A percentile compares a stretch with the other conserved stretches of the same genome.
Conservation (phyloP, 2,113 vertebrate genomes). For the Protobothrops flavoviridis region DNA sequence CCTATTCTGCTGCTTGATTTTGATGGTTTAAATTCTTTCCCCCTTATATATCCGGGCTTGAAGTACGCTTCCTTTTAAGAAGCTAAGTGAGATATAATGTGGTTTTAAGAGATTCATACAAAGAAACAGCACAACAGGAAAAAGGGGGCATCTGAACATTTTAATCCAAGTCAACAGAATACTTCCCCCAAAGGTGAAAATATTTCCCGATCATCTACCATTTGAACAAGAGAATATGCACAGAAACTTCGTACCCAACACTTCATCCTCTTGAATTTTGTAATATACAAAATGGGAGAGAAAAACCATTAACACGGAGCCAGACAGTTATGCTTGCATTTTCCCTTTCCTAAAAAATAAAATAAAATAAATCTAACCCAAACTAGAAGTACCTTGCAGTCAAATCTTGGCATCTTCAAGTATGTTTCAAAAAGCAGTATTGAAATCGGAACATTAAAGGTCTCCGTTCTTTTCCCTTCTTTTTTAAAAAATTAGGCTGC, state of each 20-base stretch:
- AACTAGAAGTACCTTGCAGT: conserved; percentile 34
- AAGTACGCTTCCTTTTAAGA: background rate
- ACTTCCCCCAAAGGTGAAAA: conserved; percentile 74
- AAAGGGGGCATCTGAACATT: conserved; percentile 47
- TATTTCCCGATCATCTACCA: conserved; percentile 67
- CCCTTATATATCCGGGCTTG: background rate
- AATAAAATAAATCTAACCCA: conserved; percentile 29
- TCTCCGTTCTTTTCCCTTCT: conserved; percentile 9
- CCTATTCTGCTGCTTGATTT: background rate
- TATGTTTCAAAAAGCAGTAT: conserved; percentile 53
- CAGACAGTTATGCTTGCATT: background rate
- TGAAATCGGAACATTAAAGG: conserved; percentile 33
- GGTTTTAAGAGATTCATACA: background rate
- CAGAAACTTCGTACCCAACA: conserved; percentile 61
- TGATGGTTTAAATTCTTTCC: background rate
- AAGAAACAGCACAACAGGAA: conserved; percentile 28
- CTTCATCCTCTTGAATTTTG: conserved; percentile 58
- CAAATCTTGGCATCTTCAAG: conserved; percentile 55
- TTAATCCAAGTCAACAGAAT: conserved; percentile 72
- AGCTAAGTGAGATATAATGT: background rate
- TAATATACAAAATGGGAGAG: conserved; percentile 38
- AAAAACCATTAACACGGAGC: background rate
- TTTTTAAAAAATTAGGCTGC: background rate
- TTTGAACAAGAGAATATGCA: conserved; percentile 70
- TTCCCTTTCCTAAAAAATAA: conserved; percentile 1